Base-by-base conservation (phyloP, 1,140 invertebrate species). In the Hycleus phaleratus region DNA sequence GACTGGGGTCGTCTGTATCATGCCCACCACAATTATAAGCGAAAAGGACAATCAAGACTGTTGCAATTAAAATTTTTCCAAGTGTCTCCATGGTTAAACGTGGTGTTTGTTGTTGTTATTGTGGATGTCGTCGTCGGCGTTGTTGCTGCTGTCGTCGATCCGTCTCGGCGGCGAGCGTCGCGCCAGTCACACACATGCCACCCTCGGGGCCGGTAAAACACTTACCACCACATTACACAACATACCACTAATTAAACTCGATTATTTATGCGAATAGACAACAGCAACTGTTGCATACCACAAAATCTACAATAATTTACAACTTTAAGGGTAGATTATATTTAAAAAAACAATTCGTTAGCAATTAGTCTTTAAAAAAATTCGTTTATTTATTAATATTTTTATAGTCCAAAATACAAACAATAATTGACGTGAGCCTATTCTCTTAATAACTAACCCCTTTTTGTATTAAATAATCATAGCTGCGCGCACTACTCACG, bases 251-350 rank as follows among this genome's bases (percentile, higher is more conserved):
- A 66, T 66, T 65, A 63, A 61, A 32, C 50, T 32, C 49, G 60
- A 68, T 66, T 66, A 68, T 68, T 68, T 56, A 68, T 68, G 62
- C 32, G 32, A 59, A 61, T 46, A 52, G 43, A 44, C 45, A 53
- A 46, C 57, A 52, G 62, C 64, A 66, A 68, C 66, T 66, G 66
- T 68, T 66, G 64, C 64, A 68, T 63, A 53, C 54, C 49, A 42
- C 48, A 38, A 26, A 38, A 7, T 32, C 7, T 32, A 4, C 7
- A 32, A 32, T 32, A 18, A 18, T 18, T 18, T 18, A 18, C 18
- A 18, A 18, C 18, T 18, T 18, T 18, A 18, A 18, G 18, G 18
- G 18, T 18, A 18, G 18, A 18, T 18, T 18, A 18, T 18, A 18
- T 18, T 18, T 18, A 3, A 32, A 32, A 32, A 32, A 32, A 32